Evolutionary conservation across 1,140 invertebrate species (phyloP), one percentile per base, ranked within the genome.

Genomic region (Rhopalosiphum padi): DNA sequence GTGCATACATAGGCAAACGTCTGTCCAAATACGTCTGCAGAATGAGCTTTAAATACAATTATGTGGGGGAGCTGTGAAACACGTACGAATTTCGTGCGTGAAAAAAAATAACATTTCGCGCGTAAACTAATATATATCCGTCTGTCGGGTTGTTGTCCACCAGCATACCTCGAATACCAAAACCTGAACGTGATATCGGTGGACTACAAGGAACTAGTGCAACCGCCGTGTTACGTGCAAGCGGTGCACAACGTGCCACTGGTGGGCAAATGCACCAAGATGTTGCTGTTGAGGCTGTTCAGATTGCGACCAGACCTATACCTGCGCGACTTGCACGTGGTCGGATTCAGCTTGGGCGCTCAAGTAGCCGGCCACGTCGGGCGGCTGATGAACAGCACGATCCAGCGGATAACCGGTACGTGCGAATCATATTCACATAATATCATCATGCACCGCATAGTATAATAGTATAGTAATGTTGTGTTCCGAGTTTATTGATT

Each of bases 261-360:
- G 11, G 96, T 96, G 0, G 96, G 96, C 41, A 95, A 95, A 92
- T 97, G 96, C 94, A 95, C 96, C 0, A 94, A 94, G 48, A 43
- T 94, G 48, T 91, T 95, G 0, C 94, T 96, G 1, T 90, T 95
- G 2, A 60, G 94, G 85, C 94, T 96, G 94, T 95, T 95, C 94
- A 94, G 95, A 7, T 92, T 94, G 30, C 95, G 95, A 7, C 89
- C 95, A 46, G 94, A 96, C 37, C n/a, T 94, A 1, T n/a, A 43
- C 4, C 90, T 95, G 48, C 94, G 95, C 0, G 95, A 95, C 30
- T 95, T 97, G n/a, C 97, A 98, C 94, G 94, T 98, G 9, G 96
- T 98, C 60, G 97, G 97, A 0, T 97, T 97, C 95, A 97, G 97
- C 11, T 95, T 98, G 68, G 97, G 97, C 1, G 97, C 97, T 11